These are phyloP conservation scores for Brachionus angularis DNA, from an alignment of 1,140 invertebrate genomes.

Conservation along the genomic window DNA sequence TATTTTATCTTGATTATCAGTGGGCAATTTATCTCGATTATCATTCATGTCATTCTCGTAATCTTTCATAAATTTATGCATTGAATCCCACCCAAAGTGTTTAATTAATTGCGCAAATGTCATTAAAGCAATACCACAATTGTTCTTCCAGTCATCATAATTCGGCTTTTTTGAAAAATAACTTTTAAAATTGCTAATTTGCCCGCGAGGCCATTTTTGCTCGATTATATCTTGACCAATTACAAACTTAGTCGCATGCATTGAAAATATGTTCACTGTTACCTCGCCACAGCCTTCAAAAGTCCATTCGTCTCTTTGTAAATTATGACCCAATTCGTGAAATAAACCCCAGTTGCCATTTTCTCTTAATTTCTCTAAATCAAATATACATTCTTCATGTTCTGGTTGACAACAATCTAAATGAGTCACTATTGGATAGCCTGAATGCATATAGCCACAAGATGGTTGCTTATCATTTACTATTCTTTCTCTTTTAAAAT, in stretches of 20 bases:
- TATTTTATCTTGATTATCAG: constrained; percentile 45
- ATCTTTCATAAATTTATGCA: constrained; percentile 44
- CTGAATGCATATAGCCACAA: constrained; percentile 48
- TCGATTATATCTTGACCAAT: constrained; percentile 44
- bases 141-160: constrained; percentile 41
- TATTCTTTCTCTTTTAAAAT: constrained; percentile 45
- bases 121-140: constrained; percentile 44
- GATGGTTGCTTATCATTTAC: constrained; percentile 47
- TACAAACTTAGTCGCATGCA: constrained; percentile 47
- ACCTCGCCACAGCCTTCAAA: constrained; percentile 47
- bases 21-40: constrained; percentile 21
- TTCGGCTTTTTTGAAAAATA: constrained; percentile 38
- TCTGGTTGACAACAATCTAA: constrained; percentile 46
- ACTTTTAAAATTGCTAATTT: constrained; percentile 5
- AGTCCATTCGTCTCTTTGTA: constrained; percentile 45
- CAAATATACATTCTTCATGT: constrained; percentile 44
- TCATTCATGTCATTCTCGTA: constrained; percentile 44
- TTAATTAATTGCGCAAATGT: constrained; percentile 45
- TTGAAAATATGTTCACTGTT: constrained; percentile 48
- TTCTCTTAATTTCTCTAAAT: constrained; percentile 23
- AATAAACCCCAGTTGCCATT: constrained; percentile 47
- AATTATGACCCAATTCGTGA: constrained; percentile 46
- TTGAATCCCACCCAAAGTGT: constrained; percentile 45
- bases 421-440: constrained; percentile 48
- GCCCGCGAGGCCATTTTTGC: constrained; percentile 45